phyloP scores from a whole-genome alignment of 1,140 invertebrate genomes.

The Cotesia vestalis region DNA sequence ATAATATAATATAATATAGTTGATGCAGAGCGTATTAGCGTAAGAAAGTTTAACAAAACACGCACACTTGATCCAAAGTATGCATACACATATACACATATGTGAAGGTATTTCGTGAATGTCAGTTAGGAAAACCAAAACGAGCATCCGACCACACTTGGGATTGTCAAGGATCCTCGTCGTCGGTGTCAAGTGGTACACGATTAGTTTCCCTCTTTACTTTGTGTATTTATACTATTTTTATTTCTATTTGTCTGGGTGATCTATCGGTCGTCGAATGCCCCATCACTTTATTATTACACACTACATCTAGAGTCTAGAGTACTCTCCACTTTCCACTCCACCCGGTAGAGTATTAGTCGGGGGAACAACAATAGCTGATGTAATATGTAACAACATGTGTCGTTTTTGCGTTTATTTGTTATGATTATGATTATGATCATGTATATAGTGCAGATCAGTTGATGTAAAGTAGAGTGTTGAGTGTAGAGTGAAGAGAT shows the following conservation, averaged over 20 bases:
- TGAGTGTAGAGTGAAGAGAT: too few species aligned
- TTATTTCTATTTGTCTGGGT: constrained; percentile 14
- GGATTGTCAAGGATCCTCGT: constrained; percentile 25
- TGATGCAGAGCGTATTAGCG: too few species aligned
- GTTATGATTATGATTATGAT: constrained; percentile 22
- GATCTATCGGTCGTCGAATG: neutral
- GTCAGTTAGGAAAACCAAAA: constrained; percentile 41
- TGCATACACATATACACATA: neutral
- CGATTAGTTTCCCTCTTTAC: constrained; percentile 53
- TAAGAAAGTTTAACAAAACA: constrained; percentile 3
- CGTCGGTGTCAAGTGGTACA: constrained; percentile 59
- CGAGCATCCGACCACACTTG: constrained; percentile 41
- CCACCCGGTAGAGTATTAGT: neutral
- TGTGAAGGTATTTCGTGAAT: neutral
- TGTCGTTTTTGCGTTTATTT: constrained; percentile 55
- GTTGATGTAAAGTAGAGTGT: neutral
- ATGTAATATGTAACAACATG: constrained; percentile 62
- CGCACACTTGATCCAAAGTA: neutral
- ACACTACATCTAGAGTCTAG: neutral
- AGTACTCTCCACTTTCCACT: neutral
- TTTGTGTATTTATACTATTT: constrained; percentile 31
- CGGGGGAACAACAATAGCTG: constrained; percentile 37
- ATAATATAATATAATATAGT: too few species aligned
- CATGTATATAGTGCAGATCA: neutral
- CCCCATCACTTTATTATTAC: neutral